Conservation (phyloP, 1,140 invertebrate species). For the Cepaea nemoralis region DNA sequence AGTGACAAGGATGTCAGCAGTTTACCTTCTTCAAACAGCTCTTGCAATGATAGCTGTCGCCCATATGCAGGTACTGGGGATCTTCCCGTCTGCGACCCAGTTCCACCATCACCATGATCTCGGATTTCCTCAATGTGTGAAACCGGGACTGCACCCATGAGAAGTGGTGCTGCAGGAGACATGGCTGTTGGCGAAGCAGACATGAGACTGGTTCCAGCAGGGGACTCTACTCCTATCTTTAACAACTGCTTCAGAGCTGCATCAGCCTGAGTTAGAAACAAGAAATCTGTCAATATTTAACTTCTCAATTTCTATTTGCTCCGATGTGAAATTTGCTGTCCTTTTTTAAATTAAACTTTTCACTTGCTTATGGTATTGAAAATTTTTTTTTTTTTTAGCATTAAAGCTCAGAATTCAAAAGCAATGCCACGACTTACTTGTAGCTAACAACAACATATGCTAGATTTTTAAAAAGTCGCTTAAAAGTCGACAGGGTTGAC, state of each 20-base stretch:
- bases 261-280: slow-evolving; percentile 30
- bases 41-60: slow-evolving; percentile 64
- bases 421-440: too few relatives aligned
- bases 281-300: too few relatives aligned
- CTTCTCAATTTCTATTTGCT: too few relatives aligned
- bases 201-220: background rate
- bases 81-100: background rate
- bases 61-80: slow-evolving; percentile 48
- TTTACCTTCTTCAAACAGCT: slow-evolving; percentile 65
- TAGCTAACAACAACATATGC: too few relatives aligned
- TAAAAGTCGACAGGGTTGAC: too few relatives aligned
- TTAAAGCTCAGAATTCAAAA: too few relatives aligned
- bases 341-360: too few relatives aligned
- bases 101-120: background rate
- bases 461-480: too few relatives aligned
- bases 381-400: too few relatives aligned
- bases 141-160: background rate
- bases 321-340: too few relatives aligned
- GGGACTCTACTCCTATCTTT: slow-evolving; percentile 45
- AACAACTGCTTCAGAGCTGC: slow-evolving; percentile 55
- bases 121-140: background rate
- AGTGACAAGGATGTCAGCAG: too few relatives aligned
- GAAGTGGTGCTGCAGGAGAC: background rate
- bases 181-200: background rate
- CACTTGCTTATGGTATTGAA: too few relatives aligned